Percentiles rank a stretch among this genome's conserved stretches.
Evolutionary conservation across 2,797 vertebrate species (phyloP).

Genomic region (Martes flavigula): DNA sequence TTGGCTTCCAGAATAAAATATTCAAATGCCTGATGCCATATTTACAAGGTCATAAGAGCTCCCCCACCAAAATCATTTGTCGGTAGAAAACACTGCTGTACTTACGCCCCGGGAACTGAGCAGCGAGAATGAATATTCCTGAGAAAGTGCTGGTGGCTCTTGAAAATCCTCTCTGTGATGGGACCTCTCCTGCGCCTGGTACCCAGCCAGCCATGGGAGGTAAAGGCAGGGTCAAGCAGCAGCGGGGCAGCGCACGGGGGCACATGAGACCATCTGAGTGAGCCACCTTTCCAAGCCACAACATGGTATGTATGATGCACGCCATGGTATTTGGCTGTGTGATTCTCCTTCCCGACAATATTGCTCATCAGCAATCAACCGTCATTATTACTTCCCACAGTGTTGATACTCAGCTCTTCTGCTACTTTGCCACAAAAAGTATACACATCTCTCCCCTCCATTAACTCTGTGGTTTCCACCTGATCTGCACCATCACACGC

Average conservation of each 20-base stretch:
- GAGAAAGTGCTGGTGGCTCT: not conserved
- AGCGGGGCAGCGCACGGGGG: not conserved
- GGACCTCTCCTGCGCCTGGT: not conserved
- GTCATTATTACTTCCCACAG: not conserved
- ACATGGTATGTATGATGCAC: not conserved
- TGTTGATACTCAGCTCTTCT: not conserved
- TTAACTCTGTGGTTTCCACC: not conserved
- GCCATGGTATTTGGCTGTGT: fast-evolving
- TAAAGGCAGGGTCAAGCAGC: not conserved
- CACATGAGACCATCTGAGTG: not conserved
- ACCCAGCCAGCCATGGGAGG: not conserved
- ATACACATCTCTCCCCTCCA: not conserved
- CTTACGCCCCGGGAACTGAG: not conserved
- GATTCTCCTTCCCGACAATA: not conserved
- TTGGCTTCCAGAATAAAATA: constrained; percentile 51
- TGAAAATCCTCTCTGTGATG: not conserved
- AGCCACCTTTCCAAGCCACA: not conserved
- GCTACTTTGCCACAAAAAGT: not conserved
- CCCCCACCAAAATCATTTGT: not conserved
- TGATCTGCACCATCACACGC: not conserved
- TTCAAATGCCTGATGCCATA: not conserved
- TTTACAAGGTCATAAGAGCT: constrained; percentile 36
- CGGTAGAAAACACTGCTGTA: not conserved
- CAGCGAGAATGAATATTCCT: not conserved
- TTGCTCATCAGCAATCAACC: not conserved